Evolutionary conservation across 2,113 vertebrate species (phyloP).

Genomic region (Pandion haliaetus): DNA sequence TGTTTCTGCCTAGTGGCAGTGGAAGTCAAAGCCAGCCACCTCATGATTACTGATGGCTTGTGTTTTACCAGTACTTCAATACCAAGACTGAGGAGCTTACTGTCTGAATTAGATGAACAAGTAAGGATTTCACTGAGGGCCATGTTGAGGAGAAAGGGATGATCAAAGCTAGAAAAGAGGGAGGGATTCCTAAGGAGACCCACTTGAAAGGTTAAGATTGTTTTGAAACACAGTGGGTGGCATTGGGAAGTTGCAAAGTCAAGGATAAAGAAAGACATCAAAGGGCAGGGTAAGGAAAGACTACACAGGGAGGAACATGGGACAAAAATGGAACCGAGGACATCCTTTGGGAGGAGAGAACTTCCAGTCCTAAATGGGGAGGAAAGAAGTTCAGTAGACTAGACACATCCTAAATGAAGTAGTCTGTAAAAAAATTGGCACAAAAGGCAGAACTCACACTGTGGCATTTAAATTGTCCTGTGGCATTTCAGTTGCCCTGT

Average conservation of each 20-base stretch:
- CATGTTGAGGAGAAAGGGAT: background rate
- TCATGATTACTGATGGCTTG: background rate
- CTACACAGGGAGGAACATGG: background rate
- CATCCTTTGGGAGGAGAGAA: background rate
- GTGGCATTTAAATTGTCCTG: background rate
- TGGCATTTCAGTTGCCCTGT: background rate
- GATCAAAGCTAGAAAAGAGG: background rate
- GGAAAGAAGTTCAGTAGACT: background rate
- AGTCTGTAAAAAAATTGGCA: background rate
- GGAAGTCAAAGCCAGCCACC: background rate
- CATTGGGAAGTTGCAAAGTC: background rate
- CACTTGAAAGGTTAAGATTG: background rate
- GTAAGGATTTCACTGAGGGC: background rate
- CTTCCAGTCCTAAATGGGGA: background rate
- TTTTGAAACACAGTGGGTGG: background rate
- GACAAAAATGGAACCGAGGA: background rate
- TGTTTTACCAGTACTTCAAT: background rate
- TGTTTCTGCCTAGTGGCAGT: constrained; percentile 21
- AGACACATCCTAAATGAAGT: background rate
- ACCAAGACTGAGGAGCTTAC: background rate
- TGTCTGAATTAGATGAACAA: background rate
- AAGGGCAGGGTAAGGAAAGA: background rate
- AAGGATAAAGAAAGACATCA: background rate
- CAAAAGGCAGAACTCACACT: background rate
- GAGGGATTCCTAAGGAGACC: background rate